Conservation (phyloP, 2,888 invertebrate genomes). For the Dione juno region DNA sequence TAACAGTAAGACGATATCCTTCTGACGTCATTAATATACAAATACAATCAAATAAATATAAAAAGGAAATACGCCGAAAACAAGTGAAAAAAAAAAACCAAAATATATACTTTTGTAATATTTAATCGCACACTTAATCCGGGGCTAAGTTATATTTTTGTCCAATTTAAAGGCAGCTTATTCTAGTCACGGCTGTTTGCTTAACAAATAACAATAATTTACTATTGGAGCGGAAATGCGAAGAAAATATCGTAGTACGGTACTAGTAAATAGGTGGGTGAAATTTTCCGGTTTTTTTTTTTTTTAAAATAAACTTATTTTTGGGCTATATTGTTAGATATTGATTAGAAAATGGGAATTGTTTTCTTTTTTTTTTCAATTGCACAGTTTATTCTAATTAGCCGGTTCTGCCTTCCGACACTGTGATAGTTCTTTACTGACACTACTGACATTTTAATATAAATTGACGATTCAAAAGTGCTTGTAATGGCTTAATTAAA, state of each 20-base stretch:
- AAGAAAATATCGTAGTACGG: conserved; percentile 37
- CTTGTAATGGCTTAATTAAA: no score
- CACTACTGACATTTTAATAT: no score
- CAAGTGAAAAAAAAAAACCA: neutral
- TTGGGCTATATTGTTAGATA: neutral
- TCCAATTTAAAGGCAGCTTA: conserved; percentile 39
- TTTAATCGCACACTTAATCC: conserved; percentile 23
- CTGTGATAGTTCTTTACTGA: no score
- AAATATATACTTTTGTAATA: conserved; percentile 13
- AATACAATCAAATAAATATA: neutral
- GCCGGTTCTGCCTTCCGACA: no score
- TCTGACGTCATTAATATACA: neutral
- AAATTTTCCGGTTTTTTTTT: conserved; percentile 18
- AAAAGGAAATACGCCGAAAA: conserved; percentile 4
- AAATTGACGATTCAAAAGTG: no score
- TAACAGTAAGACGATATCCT: no score
- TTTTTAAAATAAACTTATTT: conserved; percentile 2
- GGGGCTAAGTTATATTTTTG: conserved; percentile 19
- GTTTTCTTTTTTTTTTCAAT: no score
- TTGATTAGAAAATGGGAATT: neutral
- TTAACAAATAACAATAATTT: conserved; percentile 48
- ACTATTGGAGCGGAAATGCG: conserved; percentile 42
- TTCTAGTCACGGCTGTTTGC: conserved; percentile 45
- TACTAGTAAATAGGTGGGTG: conserved; percentile 11
- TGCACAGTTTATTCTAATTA: no score